These are phyloP conservation scores for Heliconius ismenius DNA, from an alignment of 2,888 invertebrate genomes.

Conservation along the genomic window DNA sequence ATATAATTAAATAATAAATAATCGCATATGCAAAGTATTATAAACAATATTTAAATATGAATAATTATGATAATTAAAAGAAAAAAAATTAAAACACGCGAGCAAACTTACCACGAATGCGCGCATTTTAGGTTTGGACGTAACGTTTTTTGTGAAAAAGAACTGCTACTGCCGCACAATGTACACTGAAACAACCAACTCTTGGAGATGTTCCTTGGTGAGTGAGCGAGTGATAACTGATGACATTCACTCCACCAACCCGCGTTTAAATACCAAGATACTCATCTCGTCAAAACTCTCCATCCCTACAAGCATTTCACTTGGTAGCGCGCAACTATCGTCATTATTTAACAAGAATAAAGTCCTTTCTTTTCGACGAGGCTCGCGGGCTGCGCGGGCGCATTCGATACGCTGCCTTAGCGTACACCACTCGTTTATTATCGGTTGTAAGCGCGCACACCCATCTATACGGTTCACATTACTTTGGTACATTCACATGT, in stretches of 20 bases:
- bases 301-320: slow-evolving; percentile 81
- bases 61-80: slow-evolving; percentile 4
- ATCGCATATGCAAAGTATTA: slow-evolving; percentile 68
- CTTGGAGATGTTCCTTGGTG: slow-evolving; percentile 73
- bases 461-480: slow-evolving; percentile 53
- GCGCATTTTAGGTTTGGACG: slow-evolving; percentile 73
- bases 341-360: slow-evolving; percentile 78
- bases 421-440: slow-evolving; percentile 59
- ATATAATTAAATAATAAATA: slow-evolving; percentile 38
- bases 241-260: slow-evolving; percentile 76
- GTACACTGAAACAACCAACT: slow-evolving; percentile 58
- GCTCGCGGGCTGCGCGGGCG: slow-evolving; percentile 56
- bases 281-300: slow-evolving; percentile 79
- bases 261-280: slow-evolving; percentile 80
- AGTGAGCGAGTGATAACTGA: slow-evolving; percentile 77
- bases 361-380: slow-evolving; percentile 79
- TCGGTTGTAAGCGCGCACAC: slow-evolving; percentile 43
- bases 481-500: slow-evolving; percentile 44
- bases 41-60: slow-evolving; percentile 35
- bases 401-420: slow-evolving; percentile 74
- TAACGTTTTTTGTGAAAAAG: slow-evolving; percentile 51
- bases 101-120: slow-evolving; percentile 77
- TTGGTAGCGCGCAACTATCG: slow-evolving; percentile 76
- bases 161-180: slow-evolving; percentile 53
- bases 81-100: slow-evolving; percentile 47